A percentile compares a stretch with the other conserved stretches of the same genome.
phyloP scores from a whole-genome alignment of 2,797 vertebrate species.

The Galaxias olidus region DNA sequence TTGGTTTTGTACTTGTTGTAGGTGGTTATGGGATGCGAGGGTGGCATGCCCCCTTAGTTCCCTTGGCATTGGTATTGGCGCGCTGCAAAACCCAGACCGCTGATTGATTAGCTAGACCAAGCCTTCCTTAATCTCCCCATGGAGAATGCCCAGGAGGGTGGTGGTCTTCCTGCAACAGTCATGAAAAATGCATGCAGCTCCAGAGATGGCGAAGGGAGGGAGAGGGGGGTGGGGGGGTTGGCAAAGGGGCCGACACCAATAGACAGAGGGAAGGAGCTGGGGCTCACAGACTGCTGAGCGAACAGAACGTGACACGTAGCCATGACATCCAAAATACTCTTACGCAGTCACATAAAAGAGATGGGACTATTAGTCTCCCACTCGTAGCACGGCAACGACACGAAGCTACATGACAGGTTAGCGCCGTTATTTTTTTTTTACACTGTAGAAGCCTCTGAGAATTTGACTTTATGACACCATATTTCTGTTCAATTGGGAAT shows the following conservation, averaged over 20 bases:
- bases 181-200: slow-evolving; percentile 34
- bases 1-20: slow-evolving; percentile 23
- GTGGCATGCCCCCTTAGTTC: not conserved
- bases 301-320: slow-evolving; percentile 20
- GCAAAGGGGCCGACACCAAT: slow-evolving; percentile 5
- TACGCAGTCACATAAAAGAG: slow-evolving; percentile 20
- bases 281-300: slow-evolving; percentile 5
- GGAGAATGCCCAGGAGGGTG: slow-evolving; percentile 22
- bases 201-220: slow-evolving; percentile 21
- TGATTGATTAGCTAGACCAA: slow-evolving; percentile 45
- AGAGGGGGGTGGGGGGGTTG: too few relatives aligned
- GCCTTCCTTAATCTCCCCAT: slow-evolving; percentile 20
- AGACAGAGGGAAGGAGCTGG: slow-evolving; percentile 4
- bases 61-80: not conserved
- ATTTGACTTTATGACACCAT: too few relatives aligned
- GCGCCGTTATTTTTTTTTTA: not conserved
- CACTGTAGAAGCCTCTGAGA: not conserved
- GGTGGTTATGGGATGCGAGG: slow-evolving; percentile 23
- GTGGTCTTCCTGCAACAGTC: slow-evolving; percentile 16
- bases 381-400: not conserved
- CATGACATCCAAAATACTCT: slow-evolving; percentile 12
- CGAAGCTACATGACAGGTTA: slow-evolving; percentile 12
- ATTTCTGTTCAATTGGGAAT: too few relatives aligned
- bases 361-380: not conserved
- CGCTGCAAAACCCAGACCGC: slow-evolving; percentile 30